Evolutionary conservation across 2,888 invertebrate genomes (phyloP), one percentile per base, ranked within the genome.

Genomic region (Rotaria sp.): DNA sequence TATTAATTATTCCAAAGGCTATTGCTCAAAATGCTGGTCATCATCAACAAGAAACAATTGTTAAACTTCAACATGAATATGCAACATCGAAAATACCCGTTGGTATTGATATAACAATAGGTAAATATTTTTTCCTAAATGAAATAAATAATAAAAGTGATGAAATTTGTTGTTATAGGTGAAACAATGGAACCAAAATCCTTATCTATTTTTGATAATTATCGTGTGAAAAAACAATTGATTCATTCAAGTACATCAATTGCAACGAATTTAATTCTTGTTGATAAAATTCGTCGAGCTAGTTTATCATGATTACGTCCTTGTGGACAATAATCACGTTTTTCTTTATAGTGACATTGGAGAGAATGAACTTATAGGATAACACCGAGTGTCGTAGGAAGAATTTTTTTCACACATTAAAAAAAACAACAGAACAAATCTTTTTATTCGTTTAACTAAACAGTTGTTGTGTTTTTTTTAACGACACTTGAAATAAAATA

Each of bases 211-310:
- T 94, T 94, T 88, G 99, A 99, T 91, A 98, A 99, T 91, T 97
- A 96, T 89, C 93, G 95, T 88, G 99, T 99, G 15, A 99, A 99
- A 92, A 96, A 94, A 90, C 98, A 99, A 92, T 95, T 97, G 88
- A 92, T 99, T 84, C 95, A 96, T 91, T 98, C 99, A 41, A 94
- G 94, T 90, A 93, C 96, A 3, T 95, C 97, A 18, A 97, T 99
- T 90, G 98, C 98, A 86, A 95, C 95, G 91, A 99, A 99, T 92
- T 93, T 99, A 84, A 93, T 99, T 84, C 94, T 99, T 85, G 98
- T 99, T 52, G 99, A 99, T 92, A 99, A 99, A 93, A 97, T 99
- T 88, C 98, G 99, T 96, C 94, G 98, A 91, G 98, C 98, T 88
- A 98, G 98, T 88, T 94, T 98, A 94, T 96, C 96, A 89, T 97